phyloP scores from a whole-genome alignment of 2,113 vertebrate genomes.

The Pontoporia blainvillei region DNA sequence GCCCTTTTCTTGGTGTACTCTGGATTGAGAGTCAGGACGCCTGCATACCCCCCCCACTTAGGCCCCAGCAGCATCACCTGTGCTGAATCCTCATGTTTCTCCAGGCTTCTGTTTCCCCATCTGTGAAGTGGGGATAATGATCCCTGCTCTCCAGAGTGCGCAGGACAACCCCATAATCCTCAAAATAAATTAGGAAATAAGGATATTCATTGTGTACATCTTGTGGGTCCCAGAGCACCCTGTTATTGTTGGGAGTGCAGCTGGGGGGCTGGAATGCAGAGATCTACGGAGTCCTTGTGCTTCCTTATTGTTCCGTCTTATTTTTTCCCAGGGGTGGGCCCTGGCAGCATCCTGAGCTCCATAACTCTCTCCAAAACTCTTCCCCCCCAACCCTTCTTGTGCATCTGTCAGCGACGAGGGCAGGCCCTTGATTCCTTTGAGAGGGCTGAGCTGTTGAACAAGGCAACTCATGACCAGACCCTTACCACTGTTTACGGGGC shows the following conservation, averaged over 20 bases:
- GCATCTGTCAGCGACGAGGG: not conserved
- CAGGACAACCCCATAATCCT: slow-evolving; percentile 32
- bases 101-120: not conserved
- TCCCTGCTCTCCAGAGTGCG: not conserved
- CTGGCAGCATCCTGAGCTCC: not conserved
- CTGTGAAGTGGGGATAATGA: slow-evolving; percentile 33
- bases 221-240: not conserved
- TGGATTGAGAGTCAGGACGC: not conserved
- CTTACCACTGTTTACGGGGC: not conserved
- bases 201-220: not conserved
- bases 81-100: not conserved
- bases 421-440: not conserved
- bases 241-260: not conserved
- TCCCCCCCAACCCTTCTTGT: not conserved
- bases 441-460: not conserved
- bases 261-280: not conserved
- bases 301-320: slow-evolving; percentile 34
- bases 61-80: not conserved
- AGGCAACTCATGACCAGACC: not conserved
- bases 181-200: slow-evolving; percentile 47
- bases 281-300: not conserved
- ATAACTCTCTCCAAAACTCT: not conserved
- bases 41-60: not conserved
- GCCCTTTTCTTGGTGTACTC: not conserved
- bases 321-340: not conserved